These are phyloP conservation scores for Protula sp. DNA, from an alignment of 2,888 invertebrate species.

Conservation along the genomic window DNA sequence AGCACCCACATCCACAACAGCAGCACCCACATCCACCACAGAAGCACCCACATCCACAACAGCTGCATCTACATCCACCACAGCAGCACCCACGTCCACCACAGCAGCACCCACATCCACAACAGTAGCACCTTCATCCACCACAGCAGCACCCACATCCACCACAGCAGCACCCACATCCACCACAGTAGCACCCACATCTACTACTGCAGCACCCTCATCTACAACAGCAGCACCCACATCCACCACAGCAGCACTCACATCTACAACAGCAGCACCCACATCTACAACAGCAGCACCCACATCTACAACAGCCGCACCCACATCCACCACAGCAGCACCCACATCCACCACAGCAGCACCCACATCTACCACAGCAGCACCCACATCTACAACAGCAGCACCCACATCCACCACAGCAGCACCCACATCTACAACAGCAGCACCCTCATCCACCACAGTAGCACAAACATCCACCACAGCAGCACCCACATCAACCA, in stretches of 20 bases:
- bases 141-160: neutral
- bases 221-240: neutral
- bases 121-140: neutral
- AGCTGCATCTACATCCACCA: neutral
- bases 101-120: neutral
- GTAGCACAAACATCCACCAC: neutral
- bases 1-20: neutral
- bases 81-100: neutral
- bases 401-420: neutral
- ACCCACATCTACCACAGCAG: neutral
- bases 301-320: neutral
- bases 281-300: neutral
- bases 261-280: neutral
- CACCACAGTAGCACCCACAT: neutral
- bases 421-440: neutral
- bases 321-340: neutral
- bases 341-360: neutral
- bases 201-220: neutral
- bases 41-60: neutral
- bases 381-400: neutral
- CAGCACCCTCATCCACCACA: neutral
- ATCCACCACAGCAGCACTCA: neutral
- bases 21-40: neutral
- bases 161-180: neutral
- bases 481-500: neutral